Conservation (phyloP, 2,888 invertebrate species). For the Smittia aterrima region DNA sequence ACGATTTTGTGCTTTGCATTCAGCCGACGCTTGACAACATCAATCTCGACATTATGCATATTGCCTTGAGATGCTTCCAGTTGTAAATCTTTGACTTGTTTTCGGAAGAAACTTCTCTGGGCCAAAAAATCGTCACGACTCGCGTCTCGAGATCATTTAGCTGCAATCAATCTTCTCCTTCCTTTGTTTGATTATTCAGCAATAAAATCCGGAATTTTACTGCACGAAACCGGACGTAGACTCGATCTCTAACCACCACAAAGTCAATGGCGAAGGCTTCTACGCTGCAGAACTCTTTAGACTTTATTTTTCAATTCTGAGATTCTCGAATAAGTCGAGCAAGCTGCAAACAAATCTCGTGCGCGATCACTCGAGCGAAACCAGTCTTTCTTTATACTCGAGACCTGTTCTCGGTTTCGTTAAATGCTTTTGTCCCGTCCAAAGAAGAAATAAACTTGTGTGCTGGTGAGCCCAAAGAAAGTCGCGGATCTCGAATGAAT, state of each 20-base stretch:
- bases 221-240: neutral
- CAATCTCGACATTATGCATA: neutral
- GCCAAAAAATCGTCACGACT: neutral
- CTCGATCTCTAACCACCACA: neutral
- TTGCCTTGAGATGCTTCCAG: no score
- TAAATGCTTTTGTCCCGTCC: no score
- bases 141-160: neutral
- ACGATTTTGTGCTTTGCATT: neutral
- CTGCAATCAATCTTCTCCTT: neutral
- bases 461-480: neutral
- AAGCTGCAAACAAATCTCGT: no score
- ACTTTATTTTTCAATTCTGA: no score
- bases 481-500: constrained; percentile 4
- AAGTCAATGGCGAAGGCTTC: neutral
- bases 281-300: neutral
- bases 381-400: no score
- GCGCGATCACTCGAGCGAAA: no score
- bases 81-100: neutral
- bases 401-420: no score
- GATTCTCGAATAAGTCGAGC: no score
- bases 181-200: neutral
- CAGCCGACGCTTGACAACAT: neutral
- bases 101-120: neutral
- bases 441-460: neutral
- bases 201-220: neutral